Evolutionary conservation across 2,113 vertebrate genomes (phyloP).

Genomic region (Heterotis niloticus): DNA sequence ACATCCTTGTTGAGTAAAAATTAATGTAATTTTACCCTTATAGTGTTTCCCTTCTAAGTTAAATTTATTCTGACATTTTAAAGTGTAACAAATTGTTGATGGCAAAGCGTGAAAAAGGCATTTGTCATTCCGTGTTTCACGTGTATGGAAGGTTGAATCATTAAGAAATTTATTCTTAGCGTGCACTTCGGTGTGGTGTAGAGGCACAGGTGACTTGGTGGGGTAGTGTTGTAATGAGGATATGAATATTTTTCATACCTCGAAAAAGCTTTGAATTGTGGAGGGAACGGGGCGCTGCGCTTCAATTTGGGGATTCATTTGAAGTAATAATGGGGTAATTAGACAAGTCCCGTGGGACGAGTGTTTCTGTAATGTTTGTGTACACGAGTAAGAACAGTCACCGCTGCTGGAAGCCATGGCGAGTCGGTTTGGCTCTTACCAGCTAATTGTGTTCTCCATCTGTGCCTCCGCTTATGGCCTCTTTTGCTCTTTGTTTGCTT

Average conservation of each 20-base stretch:
- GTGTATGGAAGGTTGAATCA: slow-evolving; percentile 30
- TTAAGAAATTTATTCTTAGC: slow-evolving; percentile 16
- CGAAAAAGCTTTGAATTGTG: slow-evolving; percentile 17
- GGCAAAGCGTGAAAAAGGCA: not conserved
- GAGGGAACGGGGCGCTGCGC: slow-evolving; percentile 16
- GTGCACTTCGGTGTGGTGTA: slow-evolving; percentile 9
- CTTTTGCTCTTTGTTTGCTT: not conserved
- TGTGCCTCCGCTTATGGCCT: no score
- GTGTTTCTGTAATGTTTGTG: slow-evolving; percentile 6
- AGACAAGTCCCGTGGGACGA: not conserved
- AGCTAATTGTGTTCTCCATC: not conserved
- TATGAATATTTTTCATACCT: slow-evolving; percentile 28
- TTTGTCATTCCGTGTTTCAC: slow-evolving; percentile 21
- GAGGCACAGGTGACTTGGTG: slow-evolving; percentile 17
- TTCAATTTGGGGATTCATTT: slow-evolving; percentile 27
- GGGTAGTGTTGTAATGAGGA: slow-evolving; percentile 8
- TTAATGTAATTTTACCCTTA: not conserved
- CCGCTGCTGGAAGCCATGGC: not conserved
- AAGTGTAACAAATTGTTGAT: slow-evolving; percentile 19
- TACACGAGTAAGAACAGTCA: not conserved
- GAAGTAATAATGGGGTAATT: slow-evolving; percentile 33
- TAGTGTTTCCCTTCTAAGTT: not conserved
- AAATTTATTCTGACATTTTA: not conserved
- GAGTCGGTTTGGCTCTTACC: not conserved
- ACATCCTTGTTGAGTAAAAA: not conserved